Base-by-base conservation (phyloP, 2,113 vertebrate genomes). In the Chloropsis hardwickii region DNA sequence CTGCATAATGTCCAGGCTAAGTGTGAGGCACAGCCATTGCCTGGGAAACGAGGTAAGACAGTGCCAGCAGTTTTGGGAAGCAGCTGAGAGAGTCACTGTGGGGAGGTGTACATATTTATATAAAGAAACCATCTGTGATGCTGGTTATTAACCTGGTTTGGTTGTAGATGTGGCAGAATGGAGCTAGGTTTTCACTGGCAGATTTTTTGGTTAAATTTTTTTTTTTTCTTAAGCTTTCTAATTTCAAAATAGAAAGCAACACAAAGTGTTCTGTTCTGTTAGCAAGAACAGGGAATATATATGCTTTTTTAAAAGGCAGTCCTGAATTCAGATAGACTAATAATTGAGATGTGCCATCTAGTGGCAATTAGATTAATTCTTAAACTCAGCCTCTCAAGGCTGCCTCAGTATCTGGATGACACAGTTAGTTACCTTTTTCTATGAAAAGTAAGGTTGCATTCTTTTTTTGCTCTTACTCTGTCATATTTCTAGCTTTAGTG, bases 51-150 rank as follows among this genome's bases (percentile, higher is more conserved):
- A 74, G 66, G 73, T 58, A 29, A 3, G 9, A 9, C 57, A 10
- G 37, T 77, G 91, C 92, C 95, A 95, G 92, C 74, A 62, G 85
- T 86, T 78, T 56, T 1, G 27, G 87, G 80, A 91, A 67, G 92
- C 86, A 91, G 92, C 87, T 82, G 82, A 81, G 70, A 61, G 86
- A 93, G 74, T 64, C 82, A 33, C 76, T 81, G 2, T 47, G 25
- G 86, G 87, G 86, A 89, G 72, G 84, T 81, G 81, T 45, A 62
- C 69, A 27, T 81, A 54, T 91, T 97, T 93, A 50, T 72, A 71
- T 88, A 91, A 92, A 85, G 88, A 95, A 96, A 82, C 91, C 92
- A 80, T 98, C 93, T 97, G 96, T 85, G 37, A 33, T 91, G 62
- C 70, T 50, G 48, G n/a, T 88, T 96, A 80, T 92, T 94, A 90